Conservation (phyloP, 2,888 invertebrate species). For the Ophion ventricosus region DNA sequence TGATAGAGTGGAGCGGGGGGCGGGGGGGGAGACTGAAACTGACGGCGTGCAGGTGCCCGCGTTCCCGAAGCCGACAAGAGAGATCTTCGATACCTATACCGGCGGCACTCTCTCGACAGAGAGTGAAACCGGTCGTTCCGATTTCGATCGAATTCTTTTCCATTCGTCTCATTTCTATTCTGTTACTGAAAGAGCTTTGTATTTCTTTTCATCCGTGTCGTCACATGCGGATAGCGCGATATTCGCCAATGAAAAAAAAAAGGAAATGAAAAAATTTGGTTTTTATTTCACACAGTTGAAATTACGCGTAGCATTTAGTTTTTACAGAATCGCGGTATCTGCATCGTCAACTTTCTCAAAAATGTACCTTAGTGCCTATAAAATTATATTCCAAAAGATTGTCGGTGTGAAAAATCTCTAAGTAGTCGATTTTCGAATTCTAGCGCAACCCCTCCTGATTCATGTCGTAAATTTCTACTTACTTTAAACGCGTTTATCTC, state of each 20-base stretch:
- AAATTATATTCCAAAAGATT: too few relatives aligned
- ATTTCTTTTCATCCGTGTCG: background rate
- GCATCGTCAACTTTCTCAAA: too few relatives aligned
- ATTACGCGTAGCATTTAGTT: background rate
- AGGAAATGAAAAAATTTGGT: background rate
- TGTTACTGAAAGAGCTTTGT: constrained; percentile 9
- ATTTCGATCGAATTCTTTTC: constrained; percentile 56
- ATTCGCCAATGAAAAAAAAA: constrained; percentile 4
- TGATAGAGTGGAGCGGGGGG: background rate
- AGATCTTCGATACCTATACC: constrained; percentile 47
- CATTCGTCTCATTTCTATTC: constrained; percentile 42
- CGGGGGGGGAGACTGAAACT: constrained; percentile 12
- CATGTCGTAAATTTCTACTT: too few relatives aligned
- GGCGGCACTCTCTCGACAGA: constrained; percentile 53
- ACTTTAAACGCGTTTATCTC: too few relatives aligned
- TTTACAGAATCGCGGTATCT: too few relatives aligned
- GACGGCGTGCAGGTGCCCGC: constrained; percentile 51
- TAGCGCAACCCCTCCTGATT: too few relatives aligned
- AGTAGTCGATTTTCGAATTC: too few relatives aligned
- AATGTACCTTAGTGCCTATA: too few relatives aligned
- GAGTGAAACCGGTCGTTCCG: constrained; percentile 66
- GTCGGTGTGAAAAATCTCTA: too few relatives aligned
- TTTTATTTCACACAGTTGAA: background rate
- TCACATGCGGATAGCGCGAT: background rate
- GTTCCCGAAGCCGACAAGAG: constrained; percentile 40